These are phyloP conservation scores for Odocoileus virginianus DNA, from an alignment of 2,113 vertebrate species.

Conservation along the genomic window DNA sequence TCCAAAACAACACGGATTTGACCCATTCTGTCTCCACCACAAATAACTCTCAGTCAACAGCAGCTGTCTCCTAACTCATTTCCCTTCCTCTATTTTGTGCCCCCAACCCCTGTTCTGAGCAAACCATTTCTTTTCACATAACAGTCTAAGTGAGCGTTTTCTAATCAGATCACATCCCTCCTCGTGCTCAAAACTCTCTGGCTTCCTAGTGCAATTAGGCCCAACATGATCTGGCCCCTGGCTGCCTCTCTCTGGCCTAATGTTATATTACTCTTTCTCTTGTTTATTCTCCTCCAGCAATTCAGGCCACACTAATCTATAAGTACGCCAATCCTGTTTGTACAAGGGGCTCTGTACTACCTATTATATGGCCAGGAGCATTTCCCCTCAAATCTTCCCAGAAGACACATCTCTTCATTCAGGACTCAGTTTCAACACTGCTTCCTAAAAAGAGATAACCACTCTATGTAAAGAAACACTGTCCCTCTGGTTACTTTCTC, in stretches of 20 bases:
- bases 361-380: not conserved
- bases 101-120: not conserved
- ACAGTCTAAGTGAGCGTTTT: not conserved
- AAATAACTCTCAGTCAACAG: not conserved
- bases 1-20: not conserved
- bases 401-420: not conserved
- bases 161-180: not conserved
- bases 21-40: not conserved
- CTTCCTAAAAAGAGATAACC: not conserved
- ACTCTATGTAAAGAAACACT: not conserved
- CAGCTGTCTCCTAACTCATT: not conserved
- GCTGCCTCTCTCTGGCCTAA: not conserved
- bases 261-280: not conserved
- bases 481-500: not conserved
- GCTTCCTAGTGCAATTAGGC: not conserved
- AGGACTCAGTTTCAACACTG: not conserved
- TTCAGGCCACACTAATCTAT: not conserved
- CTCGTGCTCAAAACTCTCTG: not conserved
- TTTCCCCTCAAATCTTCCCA: not conserved
- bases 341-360: not conserved
- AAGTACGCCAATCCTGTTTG: not conserved
- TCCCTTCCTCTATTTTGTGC: not conserved
- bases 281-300: not conserved
- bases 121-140: not conserved
- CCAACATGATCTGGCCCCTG: not conserved